Evolutionary conservation across 2,797 vertebrate genomes (phyloP), one percentile per base, ranked within the genome.

Genomic region (Sebastes reedi): DNA sequence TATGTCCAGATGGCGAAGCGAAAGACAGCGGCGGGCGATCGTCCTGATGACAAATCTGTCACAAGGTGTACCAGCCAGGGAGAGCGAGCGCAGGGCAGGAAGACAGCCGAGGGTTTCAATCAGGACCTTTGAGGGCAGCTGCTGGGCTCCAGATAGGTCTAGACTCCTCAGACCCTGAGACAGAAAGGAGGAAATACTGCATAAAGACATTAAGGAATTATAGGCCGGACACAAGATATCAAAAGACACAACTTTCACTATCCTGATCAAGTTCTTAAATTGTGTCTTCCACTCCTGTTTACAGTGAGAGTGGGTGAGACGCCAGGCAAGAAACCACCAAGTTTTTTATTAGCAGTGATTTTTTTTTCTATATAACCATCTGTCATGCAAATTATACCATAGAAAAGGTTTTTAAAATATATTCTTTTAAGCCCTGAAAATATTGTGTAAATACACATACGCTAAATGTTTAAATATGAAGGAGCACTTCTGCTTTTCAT

Each of bases 1-100:
- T 5, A 98, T 75, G 5, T 97, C 94, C 39, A 98, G 93, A 75
- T 97, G 95, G 20, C 75, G 93, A 75, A 98, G 93, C 3, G 27
- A 80, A 3, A 0, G 87, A 86, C 96, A 97, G 80, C 42, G 54
- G n/a, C 22, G 75, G 22, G 89, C 92, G n/a, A 97, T 50, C 0
- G 93, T 91, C 0, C 56, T 76, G 22, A 97, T 87, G 6, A 97
- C 96, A 18, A 56, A 72, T 0, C 83, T 5, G 75, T 97, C 94
- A 84, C 95, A 96, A 60, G 91, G 91, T 0, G 95, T 96, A 6
- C 93, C 93, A 0, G 94, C 93, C 83, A 98, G 89, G 73, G 88
- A 95, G 79, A 98, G 94, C 0, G 90, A 96, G 50, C 72, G 89
- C 66, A 98, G 94, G 54, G 4, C 36, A 0, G 94, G 93, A 1